These are phyloP conservation scores for Pocillopora verrucosa DNA, from an alignment of 64 coral and sea anemone genomes.

Conservation along the genomic window DNA sequence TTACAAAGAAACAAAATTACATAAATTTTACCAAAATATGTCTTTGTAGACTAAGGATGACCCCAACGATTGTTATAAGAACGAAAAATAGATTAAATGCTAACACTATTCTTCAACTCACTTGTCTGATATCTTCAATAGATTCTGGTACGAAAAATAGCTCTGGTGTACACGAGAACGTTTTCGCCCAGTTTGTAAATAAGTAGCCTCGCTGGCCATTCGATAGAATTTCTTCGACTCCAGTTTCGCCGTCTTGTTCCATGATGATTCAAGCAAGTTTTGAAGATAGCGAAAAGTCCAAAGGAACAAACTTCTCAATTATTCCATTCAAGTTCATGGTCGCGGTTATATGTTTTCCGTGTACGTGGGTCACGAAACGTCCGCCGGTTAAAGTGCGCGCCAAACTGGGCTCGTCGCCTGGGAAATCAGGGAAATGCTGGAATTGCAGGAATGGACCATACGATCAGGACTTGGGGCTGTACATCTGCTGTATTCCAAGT, in stretches of 20 bases:
- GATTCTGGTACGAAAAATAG: constrained; percentile 83
- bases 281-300: neutral
- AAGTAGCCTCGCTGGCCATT: constrained; percentile 53
- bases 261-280: neutral
- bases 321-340: too few relatives aligned
- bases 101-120: neutral
- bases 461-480: too few relatives aligned
- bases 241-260: neutral
- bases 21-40: neutral
- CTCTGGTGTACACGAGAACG: constrained; percentile 82
- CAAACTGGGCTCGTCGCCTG: too few relatives aligned
- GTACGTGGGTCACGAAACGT: too few relatives aligned
- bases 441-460: too few relatives aligned
- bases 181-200: constrained; percentile 85
- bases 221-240: constrained; percentile 17
- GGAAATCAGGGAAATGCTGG: too few relatives aligned
- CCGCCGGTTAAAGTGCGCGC: too few relatives aligned
- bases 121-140: constrained; percentile 84
- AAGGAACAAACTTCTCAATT: neutral
- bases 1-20: neutral
- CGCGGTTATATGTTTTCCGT: too few relatives aligned
- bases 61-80: too few relatives aligned
- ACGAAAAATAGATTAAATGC: too few relatives aligned
- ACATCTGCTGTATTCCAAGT: too few relatives aligned
- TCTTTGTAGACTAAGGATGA: too few relatives aligned